phyloP scores from a whole-genome alignment of 2,797 vertebrate genomes.

The Gallirallus australis region DNA sequence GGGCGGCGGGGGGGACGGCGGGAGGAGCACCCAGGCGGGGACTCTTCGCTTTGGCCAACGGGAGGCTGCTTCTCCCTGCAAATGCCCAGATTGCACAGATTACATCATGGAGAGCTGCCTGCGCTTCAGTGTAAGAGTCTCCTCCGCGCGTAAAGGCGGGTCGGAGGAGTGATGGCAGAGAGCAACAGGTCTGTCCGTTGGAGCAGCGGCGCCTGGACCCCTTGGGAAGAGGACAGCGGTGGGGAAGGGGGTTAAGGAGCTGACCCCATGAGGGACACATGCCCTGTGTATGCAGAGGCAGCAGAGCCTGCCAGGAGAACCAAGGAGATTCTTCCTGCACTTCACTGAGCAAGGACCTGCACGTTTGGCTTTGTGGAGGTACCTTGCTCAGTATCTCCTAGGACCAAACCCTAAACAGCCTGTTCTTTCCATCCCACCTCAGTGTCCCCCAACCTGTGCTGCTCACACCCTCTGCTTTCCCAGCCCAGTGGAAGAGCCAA shows the following conservation, averaged over 20 bases:
- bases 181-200: conserved; percentile 15
- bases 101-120: conserved; percentile 79
- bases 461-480: accelerated
- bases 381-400: background rate
- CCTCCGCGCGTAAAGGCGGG: background rate
- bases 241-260: background rate
- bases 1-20: conserved; percentile 22
- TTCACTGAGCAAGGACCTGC: background rate
- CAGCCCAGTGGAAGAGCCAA: background rate
- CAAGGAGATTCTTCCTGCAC: accelerated
- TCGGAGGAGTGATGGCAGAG: background rate
- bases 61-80: background rate
- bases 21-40: conserved; percentile 59
- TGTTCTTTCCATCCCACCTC: background rate
- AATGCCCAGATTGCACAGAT: conserved; percentile 57
- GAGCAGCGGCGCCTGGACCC: background rate
- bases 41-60: conserved; percentile 65
- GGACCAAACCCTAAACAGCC: background rate
- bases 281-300: accelerated
- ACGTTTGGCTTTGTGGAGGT: accelerated
- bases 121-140: conserved; percentile 69
- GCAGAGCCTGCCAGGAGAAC: background rate
- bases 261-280: accelerated
- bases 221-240: background rate
- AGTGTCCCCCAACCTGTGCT: background rate